Evolutionary conservation across 2,888 invertebrate genomes (phyloP).

Genomic region (Clanis bilineata): DNA sequence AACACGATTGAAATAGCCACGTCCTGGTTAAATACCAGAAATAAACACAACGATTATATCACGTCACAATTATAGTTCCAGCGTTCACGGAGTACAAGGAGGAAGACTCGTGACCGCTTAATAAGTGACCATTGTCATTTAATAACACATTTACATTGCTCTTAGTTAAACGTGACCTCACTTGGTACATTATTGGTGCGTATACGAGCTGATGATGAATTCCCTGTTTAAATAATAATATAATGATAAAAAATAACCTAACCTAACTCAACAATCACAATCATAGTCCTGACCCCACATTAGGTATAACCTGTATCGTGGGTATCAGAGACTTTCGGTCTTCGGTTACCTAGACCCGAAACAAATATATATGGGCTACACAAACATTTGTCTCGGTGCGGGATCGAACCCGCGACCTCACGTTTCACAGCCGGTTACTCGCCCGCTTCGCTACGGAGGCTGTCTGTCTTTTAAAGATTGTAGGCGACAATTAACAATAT

Average conservation of each 20-base stretch:
- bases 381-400: too few relatives aligned
- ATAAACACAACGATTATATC: not conserved
- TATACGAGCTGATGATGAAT: not conserved
- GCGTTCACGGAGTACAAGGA: not conserved
- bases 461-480: not conserved
- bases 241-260: too few relatives aligned
- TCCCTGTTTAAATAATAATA: too few relatives aligned
- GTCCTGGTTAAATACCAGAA: not conserved
- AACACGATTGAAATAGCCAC: not conserved
- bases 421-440: too few relatives aligned
- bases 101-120: slow-evolving; percentile 42
- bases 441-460: too few relatives aligned
- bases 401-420: too few relatives aligned
- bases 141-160: slow-evolving; percentile 32
- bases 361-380: too few relatives aligned
- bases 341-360: too few relatives aligned
- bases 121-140: slow-evolving; percentile 44
- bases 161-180: slow-evolving; percentile 4
- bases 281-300: too few relatives aligned
- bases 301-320: too few relatives aligned
- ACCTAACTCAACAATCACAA: too few relatives aligned
- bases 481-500: not conserved
- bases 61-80: not conserved
- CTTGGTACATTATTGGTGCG: not conserved
- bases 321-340: too few relatives aligned